Evolutionary conservation across 2,888 invertebrate genomes (phyloP), one percentile per base, ranked within the genome.

Genomic region (Machimus atricapillus): DNA sequence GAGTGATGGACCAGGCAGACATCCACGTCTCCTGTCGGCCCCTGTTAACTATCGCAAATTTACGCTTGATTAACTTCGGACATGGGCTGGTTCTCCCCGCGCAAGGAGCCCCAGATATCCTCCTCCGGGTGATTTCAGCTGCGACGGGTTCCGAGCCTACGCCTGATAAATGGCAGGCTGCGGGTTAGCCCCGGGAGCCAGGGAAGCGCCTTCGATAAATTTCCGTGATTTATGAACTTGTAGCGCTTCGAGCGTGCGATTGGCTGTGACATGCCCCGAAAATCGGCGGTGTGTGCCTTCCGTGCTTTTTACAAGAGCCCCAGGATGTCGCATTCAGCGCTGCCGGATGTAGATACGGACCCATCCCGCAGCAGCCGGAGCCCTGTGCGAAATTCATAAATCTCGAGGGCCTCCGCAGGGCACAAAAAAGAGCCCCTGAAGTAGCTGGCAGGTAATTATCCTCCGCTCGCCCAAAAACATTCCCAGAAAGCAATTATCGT

Each of bases 191-290:
- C 66, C 23, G 8, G 56, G 7, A 23, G 73, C 43, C 23, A 7
- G 7, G 19, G 46, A 16, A 23, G 56, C 52, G 52, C 34, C 58
- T 58, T 77, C 77, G 77, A 86, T 77, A 86, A 77, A 56, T 78
- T 86, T 66, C 37, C 6, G 27, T 86, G 86, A 86, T 86, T 86
- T 86, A 86, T 86, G 86, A 86, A 86, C 66, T 86, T 86, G 66
- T 78, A 86, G 78, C 56, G 56, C 40, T 86, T 19, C 56, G 73
- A 74, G 40, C n/a, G 74, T 37, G 27, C 74, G 73, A 74, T 85
- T 85, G 73, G 40, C 43, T 43, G 37, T 74, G 43, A 85, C 85
- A 43, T 73, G 43, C 74, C 73, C 85, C 19, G 27, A 73, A 73
- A 34, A 46, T 16, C 43, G 43, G 16, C 56, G 66, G 37, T 40